Percentiles rank a stretch among this genome's conserved stretches.
Conservation (phyloP, 2,888 invertebrate species). For the Esperia sulphurella region DNA sequence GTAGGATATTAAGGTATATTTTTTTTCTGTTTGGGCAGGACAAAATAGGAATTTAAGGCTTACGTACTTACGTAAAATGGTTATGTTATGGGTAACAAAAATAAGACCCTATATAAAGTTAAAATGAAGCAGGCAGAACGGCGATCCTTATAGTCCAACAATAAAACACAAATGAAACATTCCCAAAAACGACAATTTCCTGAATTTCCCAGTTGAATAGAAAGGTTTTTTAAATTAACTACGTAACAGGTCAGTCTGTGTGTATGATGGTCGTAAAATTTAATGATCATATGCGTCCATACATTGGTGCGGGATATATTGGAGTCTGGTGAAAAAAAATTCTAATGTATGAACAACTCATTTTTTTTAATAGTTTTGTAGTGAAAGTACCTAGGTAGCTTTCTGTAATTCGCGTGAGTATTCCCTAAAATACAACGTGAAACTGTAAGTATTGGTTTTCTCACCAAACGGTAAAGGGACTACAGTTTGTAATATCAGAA, state of each 20-base stretch:
- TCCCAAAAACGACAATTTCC: slow-evolving; percentile 39
- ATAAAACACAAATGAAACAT: slow-evolving; percentile 48
- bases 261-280: not conserved
- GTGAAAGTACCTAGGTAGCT: no score
- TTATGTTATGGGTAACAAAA: slow-evolving; percentile 23
- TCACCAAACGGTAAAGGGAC: no score
- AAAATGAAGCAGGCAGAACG: slow-evolving; percentile 35
- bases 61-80: not conserved
- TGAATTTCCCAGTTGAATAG: slow-evolving; percentile 20
- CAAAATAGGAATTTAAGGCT: not conserved
- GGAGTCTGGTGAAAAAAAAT: no score
- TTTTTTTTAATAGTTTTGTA: no score
- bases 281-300: not conserved
- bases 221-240: slow-evolving; percentile 31
- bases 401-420: no score
- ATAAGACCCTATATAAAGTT: slow-evolving; percentile 34
- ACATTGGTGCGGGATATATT: not conserved
- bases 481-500: no score
- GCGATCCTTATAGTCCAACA: slow-evolving; percentile 25
- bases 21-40: no score
- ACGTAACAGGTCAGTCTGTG: slow-evolving; percentile 1
- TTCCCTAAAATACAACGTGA: no score
- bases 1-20: no score
- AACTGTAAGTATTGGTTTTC: no score
- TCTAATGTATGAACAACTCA: no score